Conservation (phyloP, 2,797 vertebrate genomes). For the Pseudochromis fuscus region DNA sequence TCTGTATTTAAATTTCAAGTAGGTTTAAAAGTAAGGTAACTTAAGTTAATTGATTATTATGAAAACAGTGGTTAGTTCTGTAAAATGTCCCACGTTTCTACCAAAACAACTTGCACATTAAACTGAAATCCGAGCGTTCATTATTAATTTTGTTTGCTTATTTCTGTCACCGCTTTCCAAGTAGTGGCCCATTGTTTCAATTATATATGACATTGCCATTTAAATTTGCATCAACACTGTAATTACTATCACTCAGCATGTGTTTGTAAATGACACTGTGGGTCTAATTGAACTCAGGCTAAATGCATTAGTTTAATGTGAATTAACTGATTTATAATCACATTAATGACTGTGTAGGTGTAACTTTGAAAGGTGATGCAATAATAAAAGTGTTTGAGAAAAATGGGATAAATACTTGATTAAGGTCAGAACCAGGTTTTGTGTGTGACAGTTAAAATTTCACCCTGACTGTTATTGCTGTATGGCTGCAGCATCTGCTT, state of each 20-base stretch:
- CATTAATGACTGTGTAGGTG: slow-evolving; percentile 18
- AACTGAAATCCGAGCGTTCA: slow-evolving; percentile 31
- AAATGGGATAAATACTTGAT: slow-evolving; percentile 10
- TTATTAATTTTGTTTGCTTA: slow-evolving; percentile 38
- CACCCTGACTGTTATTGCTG: slow-evolving; percentile 34
- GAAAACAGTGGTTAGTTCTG: slow-evolving; percentile 5
- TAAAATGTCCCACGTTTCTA: slow-evolving; percentile 23
- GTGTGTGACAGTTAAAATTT: slow-evolving; percentile 33
- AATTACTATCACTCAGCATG: slow-evolving; percentile 22
- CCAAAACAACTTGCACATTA: slow-evolving; percentile 30
- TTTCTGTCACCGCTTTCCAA: slow-evolving; percentile 17
- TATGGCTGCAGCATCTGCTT: slow-evolving; percentile 61
- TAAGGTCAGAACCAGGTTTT: slow-evolving; percentile 25
- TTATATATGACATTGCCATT: slow-evolving; percentile 11
- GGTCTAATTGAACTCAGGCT: slow-evolving; percentile 14
- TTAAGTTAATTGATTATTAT: slow-evolving; percentile 20
- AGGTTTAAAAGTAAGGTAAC: slow-evolving; percentile 13
- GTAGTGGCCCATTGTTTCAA: slow-evolving; percentile 3
- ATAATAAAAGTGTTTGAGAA: neutral
- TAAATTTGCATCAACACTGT: slow-evolving; percentile 23
- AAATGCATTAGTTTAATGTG: slow-evolving; percentile 29
- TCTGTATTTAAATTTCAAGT: slow-evolving; percentile 22
- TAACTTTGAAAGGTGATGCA: neutral
- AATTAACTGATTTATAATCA: neutral
- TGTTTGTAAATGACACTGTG: slow-evolving; percentile 22